Base-by-base conservation (phyloP, 2,797 vertebrate genomes). In the Numenius phaeopus region DNA sequence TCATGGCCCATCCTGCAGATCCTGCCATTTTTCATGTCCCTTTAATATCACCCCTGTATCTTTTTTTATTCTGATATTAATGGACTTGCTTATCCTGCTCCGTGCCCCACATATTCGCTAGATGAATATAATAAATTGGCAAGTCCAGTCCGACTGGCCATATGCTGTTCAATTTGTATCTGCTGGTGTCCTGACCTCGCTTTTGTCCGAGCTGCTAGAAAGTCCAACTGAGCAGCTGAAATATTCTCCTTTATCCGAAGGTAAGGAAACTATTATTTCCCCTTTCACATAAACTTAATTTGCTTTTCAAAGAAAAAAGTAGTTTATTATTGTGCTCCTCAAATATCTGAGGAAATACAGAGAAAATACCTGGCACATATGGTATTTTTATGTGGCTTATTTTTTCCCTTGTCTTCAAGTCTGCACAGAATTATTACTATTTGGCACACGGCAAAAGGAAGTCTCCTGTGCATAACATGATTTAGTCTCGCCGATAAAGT, bases 391-490 rank as follows among this genome's bases (percentile, higher is more conserved):
- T 91, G 91, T 90, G 88, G 70, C 49, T 93, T 95, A 42, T 92
- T 94, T 93, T 95, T 93, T 64, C 29, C 73, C 76, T 76, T 95
- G 85, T 93, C 96, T 93, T 69, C 81, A 78, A 91, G 65, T 47
- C 89, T 75, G 73, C 40, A 26, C 77, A 97, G 95, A 96, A 92
- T 96, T 96, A 97, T 94, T 96, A 88, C 90, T 91, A 50, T 89
- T 94, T 96, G 91, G 95, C 87, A 93, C 84, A 85, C 40, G 82
- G 90, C 85, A 91, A 96, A 96, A 91, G 83, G 76, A 96, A 96
- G 80, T 97, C 96, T 95, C 96, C 90, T 94, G 95, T 94, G 95
- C 95, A 94, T 73, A 93, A 95, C 39, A 55, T 94, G 95, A 96
- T 97, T 97, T 95, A 96, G 94, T 84, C 90, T 89, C 81, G 70